These are phyloP conservation scores for Drosophila simulans DNA, from an alignment of 1,140 invertebrate genomes.

Conservation along the genomic window DNA sequence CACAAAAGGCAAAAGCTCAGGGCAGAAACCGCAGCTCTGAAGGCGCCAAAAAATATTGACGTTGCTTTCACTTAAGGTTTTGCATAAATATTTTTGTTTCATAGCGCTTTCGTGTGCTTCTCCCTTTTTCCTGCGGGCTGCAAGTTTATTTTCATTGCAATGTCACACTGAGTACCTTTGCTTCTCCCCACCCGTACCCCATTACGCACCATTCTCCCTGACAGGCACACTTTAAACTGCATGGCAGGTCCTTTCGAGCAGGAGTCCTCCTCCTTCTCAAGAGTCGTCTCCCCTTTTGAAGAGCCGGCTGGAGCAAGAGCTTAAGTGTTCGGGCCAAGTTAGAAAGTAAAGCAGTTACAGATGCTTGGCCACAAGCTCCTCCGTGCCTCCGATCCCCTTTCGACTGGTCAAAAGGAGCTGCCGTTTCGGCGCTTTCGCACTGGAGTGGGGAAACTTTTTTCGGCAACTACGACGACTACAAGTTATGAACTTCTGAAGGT, in stretches of 20 bases:
- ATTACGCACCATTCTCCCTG: background rate
- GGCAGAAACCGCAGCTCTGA: slow-evolving; percentile 7
- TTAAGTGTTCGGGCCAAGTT: slow-evolving; percentile 60
- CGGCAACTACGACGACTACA: slow-evolving; percentile 42
- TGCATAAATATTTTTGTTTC: slow-evolving; percentile 76
- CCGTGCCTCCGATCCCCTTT: slow-evolving; percentile 1
- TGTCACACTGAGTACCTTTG: slow-evolving; percentile 47
- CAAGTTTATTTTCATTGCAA: slow-evolving; percentile 68
- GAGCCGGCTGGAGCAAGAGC: slow-evolving; percentile 44
- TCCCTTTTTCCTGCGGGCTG: slow-evolving; percentile 16
- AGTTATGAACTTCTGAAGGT: slow-evolving; percentile 78
- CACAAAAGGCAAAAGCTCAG: slow-evolving; percentile 16
- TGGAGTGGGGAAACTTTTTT: slow-evolving; percentile 48
- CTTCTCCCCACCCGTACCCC: background rate
- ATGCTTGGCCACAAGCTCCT: slow-evolving; percentile 13
- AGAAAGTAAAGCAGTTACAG: slow-evolving; percentile 35
- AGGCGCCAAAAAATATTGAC: slow-evolving; percentile 59
- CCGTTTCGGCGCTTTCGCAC: background rate
- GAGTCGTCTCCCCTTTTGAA: slow-evolving; percentile 35
- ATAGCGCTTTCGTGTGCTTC: slow-evolving; percentile 35
- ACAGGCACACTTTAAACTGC: slow-evolving; percentile 50
- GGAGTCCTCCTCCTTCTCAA: background rate
- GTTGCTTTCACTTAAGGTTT: slow-evolving; percentile 61
- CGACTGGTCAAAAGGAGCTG: slow-evolving; percentile 29
- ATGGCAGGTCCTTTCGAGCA: slow-evolving; percentile 22